phyloP scores from a whole-genome alignment of 2,113 vertebrate species.

The Melanerpes aurifrons region DNA sequence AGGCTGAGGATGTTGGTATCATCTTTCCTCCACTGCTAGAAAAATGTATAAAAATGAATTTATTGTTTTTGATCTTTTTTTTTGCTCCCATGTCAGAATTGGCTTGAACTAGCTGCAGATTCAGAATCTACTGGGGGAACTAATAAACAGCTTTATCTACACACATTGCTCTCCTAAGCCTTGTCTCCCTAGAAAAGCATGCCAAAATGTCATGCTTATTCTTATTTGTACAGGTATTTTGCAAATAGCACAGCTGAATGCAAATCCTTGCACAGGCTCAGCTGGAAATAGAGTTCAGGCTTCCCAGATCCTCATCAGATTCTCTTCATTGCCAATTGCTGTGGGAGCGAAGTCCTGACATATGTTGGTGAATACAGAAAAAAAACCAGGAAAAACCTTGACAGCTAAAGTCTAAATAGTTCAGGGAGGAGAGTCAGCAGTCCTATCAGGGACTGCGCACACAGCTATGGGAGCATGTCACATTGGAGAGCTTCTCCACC shows the following conservation, averaged over 20 bases:
- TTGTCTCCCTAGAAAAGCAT: background rate
- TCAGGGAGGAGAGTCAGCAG: conserved; percentile 32
- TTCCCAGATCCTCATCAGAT: conserved; percentile 1
- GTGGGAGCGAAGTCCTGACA: conserved; percentile 18
- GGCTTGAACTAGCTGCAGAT: background rate
- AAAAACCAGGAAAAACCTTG: background rate
- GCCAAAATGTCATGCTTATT: background rate
- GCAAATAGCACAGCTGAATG: background rate
- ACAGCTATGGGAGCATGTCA: conserved; percentile 17
- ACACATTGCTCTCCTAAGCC: background rate
- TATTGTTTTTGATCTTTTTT: background rate
- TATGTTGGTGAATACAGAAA: conserved; percentile 11
- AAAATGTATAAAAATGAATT: background rate
- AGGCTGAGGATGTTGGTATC: background rate
- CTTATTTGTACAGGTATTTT: background rate
- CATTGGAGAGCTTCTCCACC: conserved; percentile 7
- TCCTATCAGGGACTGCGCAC: conserved; percentile 35
- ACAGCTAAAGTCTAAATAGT: conserved; percentile 58
- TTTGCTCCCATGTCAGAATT: background rate
- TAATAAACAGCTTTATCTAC: background rate
- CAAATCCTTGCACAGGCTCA: background rate
- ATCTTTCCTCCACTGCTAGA: background rate
- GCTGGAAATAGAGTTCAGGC: conserved; percentile 34
- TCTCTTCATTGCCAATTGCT: background rate
- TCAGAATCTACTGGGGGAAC: background rate